Evolutionary conservation across 2,888 invertebrate genomes (phyloP).

Genomic region (Hyalella azteca): DNA sequence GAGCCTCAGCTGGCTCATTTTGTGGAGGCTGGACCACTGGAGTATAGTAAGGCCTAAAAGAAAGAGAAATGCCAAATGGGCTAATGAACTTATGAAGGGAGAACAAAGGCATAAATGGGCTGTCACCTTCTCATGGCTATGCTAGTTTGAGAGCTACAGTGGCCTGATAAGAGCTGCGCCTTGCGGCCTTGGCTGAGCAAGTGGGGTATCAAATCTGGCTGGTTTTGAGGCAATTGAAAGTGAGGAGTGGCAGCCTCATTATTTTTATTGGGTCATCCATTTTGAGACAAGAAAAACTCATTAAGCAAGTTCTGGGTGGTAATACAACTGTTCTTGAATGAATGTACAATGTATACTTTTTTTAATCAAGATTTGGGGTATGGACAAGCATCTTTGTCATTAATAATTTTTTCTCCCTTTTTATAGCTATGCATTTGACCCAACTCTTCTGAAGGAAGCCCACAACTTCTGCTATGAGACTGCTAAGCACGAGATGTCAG

Average conservation of each 20-base stretch:
- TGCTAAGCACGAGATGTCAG: slow-evolving; percentile 60
- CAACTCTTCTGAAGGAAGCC: slow-evolving; percentile 60
- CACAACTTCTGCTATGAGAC: slow-evolving; percentile 61
- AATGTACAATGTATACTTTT: background rate
- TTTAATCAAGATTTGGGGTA: background rate
- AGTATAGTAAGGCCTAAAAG: background rate
- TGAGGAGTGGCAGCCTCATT: background rate
- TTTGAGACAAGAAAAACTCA: background rate
- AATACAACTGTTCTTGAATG: background rate
- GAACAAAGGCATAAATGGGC: too few relatives aligned
- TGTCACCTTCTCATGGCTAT: too few relatives aligned
- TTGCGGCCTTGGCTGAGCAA: too few relatives aligned
- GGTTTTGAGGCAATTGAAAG: background rate
- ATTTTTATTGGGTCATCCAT: background rate
- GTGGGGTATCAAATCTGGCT: too few relatives aligned
- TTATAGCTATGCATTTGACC: slow-evolving; percentile 60
- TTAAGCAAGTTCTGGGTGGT: background rate
- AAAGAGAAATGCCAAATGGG: too few relatives aligned
- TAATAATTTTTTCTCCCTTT: slow-evolving; percentile 51
- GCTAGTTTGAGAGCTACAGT: too few relatives aligned
- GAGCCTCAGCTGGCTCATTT: background rate
- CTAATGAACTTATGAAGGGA: too few relatives aligned
- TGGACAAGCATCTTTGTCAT: background rate
- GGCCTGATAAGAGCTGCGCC: too few relatives aligned
- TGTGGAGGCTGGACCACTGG: background rate